These are phyloP conservation scores for Heliconius himera DNA, from an alignment of 1,140 invertebrate species.

Conservation along the genomic window DNA sequence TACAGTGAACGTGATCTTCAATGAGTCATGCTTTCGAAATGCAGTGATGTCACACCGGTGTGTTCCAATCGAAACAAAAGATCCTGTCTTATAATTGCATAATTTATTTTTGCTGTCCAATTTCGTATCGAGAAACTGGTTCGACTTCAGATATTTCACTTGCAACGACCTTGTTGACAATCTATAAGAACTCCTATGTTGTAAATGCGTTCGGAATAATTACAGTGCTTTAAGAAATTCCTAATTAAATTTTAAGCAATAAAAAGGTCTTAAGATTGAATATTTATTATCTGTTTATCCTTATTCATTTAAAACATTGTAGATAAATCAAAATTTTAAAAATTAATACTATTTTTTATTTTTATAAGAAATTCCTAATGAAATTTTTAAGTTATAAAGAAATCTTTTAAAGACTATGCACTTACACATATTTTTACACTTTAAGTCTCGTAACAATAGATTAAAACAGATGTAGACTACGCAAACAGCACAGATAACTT, in stretches of 20 bases:
- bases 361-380: no score
- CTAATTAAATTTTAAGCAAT: background rate
- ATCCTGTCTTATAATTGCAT: slow-evolving; percentile 25
- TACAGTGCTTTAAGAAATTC: background rate
- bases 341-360: no score
- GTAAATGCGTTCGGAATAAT: background rate
- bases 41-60: slow-evolving; percentile 37
- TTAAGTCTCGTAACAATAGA: background rate
- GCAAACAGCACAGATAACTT: background rate
- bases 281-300: no score
- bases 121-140: slow-evolving; percentile 1
- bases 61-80: slow-evolving; percentile 26
- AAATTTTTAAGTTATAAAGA: no score
- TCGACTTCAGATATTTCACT: background rate
- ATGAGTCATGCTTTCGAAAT: slow-evolving; percentile 38
- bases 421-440: no score
- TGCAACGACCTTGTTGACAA: background rate
- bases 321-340: no score
- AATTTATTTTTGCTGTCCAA: slow-evolving; percentile 15
- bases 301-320: no score
- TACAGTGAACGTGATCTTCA: slow-evolving; percentile 17
- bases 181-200: background rate
- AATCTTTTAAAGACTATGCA: no score
- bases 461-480: background rate
- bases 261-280: no score